Evolutionary conservation across 2,888 invertebrate genomes (phyloP).

Genomic region (Hyposoter dolosus): DNA sequence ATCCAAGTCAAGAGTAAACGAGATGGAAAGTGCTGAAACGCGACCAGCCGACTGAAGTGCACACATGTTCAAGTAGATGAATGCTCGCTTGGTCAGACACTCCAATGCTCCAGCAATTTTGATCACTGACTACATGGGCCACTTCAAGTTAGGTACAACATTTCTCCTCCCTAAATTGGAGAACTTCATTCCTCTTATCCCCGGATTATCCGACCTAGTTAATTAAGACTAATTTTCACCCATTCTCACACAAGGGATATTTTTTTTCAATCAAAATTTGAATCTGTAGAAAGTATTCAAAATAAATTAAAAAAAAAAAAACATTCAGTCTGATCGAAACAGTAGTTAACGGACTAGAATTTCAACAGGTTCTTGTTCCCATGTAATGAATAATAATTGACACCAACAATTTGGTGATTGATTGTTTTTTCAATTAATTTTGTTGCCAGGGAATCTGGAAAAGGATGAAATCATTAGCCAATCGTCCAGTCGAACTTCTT

Average conservation of each 20-base stretch:
- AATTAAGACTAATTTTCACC: background rate
- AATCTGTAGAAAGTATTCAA: background rate
- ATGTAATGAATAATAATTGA: background rate
- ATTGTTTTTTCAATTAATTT: background rate
- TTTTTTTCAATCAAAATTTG: background rate
- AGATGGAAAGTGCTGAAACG: conserved; percentile 59
- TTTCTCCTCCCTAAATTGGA: conserved; percentile 46
- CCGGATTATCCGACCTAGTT: background rate
- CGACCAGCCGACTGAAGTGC: conserved; percentile 28
- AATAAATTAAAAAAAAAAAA: no score
- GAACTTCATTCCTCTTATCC: background rate
- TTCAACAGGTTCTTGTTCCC: background rate
- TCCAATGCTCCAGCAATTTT: conserved; percentile 28
- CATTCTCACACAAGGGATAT: background rate
- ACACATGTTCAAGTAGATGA: conserved; percentile 50
- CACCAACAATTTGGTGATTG: background rate
- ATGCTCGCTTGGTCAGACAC: conserved; percentile 51
- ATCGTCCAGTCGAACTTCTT: background rate
- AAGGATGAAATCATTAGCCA: background rate
- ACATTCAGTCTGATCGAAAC: background rate
- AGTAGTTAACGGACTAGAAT: background rate
- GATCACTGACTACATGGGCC: background rate
- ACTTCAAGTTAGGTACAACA: background rate
- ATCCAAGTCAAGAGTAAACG: conserved; percentile 56
- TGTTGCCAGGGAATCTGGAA: background rate